A percentile compares a stretch with the other conserved stretches of the same genome.
Conservation (phyloP, 2,113 vertebrate genomes). For the Sylvilagus bachmani region DNA sequence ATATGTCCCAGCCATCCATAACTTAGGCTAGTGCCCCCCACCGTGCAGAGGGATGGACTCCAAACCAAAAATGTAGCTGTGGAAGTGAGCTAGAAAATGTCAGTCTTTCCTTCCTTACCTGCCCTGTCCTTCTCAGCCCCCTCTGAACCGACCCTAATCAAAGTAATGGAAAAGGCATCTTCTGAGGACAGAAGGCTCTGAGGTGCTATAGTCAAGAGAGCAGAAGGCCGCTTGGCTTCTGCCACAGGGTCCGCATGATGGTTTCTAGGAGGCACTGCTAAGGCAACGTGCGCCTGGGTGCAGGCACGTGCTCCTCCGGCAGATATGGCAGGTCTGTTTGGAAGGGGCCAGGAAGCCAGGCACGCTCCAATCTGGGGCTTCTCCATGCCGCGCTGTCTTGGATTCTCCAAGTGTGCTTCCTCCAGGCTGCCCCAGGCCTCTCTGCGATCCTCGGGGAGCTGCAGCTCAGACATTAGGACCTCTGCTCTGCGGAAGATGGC, state of each 20-base stretch:
- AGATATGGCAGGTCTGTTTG: not conserved
- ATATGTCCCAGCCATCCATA: not conserved
- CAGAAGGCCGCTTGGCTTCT: not conserved
- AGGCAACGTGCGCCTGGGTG: not conserved
- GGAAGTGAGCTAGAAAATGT: conserved; percentile 25
- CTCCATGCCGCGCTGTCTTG: not conserved
- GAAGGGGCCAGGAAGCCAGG: not conserved
- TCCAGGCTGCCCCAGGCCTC: not conserved
- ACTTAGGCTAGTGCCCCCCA: not conserved
- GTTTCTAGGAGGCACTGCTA: not conserved
- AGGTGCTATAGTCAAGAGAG: not conserved
- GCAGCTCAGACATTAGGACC: not conserved
- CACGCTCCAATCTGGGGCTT: not conserved
- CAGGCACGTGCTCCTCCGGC: not conserved
- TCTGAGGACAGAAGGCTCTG: too few relatives aligned
- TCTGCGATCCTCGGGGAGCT: not conserved
- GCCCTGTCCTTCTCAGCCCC: not conserved
- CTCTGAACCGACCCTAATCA: not conserved
- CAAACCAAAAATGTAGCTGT: not conserved
- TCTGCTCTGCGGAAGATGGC: not conserved
- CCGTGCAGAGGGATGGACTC: not conserved
- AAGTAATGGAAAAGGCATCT: not conserved
- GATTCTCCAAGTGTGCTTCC: not conserved
- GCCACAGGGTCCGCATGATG: too few relatives aligned
- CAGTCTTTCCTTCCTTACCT: conserved; percentile 16